phyloP scores from a whole-genome alignment of 2,113 vertebrate species.

The Myrmecobius fasciatus region DNA sequence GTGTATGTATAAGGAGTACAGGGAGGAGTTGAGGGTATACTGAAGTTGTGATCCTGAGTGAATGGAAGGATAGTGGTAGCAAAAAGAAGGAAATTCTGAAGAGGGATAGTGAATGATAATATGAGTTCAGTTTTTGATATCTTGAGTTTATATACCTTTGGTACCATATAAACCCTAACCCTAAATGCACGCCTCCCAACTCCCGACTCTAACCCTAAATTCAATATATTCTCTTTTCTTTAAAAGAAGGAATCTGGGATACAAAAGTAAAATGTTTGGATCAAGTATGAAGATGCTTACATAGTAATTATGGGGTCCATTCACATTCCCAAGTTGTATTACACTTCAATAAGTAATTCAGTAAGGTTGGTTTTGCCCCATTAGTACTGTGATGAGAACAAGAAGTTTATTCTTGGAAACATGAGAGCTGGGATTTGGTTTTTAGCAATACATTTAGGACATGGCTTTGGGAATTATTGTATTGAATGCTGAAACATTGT shows the following conservation, averaged over 20 bases:
- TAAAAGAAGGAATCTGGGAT: background rate
- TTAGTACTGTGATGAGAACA: too few relatives aligned
- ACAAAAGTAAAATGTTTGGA: background rate
- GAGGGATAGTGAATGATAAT: background rate
- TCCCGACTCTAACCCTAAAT: too few relatives aligned
- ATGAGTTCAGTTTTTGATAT: background rate
- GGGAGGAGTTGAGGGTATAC: background rate
- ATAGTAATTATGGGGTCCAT: background rate
- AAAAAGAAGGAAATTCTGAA: background rate
- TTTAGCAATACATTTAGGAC: background rate
- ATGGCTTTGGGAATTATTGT: too few relatives aligned
- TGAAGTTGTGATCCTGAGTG: background rate
- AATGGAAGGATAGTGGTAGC: background rate
- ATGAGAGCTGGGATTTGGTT: background rate
- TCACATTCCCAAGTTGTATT: background rate
- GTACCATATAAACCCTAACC: background rate
- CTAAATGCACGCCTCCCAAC: too few relatives aligned
- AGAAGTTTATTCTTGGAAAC: background rate
- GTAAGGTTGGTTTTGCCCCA: too few relatives aligned
- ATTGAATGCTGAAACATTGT: background rate
- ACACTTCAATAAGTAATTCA: background rate
- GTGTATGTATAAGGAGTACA: background rate
- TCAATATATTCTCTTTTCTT: background rate
- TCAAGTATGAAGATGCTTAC: background rate
- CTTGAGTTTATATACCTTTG: background rate